phyloP scores from a whole-genome alignment of 2,888 invertebrate genomes.

The Acronicta aceris region DNA sequence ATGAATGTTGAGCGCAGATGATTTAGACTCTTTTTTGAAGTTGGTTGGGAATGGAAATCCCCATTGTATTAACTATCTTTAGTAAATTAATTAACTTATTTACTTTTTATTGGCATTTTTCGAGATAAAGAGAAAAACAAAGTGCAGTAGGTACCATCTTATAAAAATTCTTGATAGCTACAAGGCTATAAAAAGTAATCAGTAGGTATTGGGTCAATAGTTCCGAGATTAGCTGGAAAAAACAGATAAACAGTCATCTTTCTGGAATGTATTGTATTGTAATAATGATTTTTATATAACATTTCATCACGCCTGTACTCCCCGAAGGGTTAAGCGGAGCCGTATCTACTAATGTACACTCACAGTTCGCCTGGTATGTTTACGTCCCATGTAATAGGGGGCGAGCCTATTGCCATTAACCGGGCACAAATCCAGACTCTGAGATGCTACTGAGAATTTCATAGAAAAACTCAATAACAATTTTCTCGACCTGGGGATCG shows the following conservation, averaged over 20 bases:
- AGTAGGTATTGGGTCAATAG: slow-evolving; percentile 8
- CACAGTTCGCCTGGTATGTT: too few relatives aligned
- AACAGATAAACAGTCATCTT: slow-evolving; percentile 2
- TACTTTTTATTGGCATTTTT: background rate
- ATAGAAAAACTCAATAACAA: too few relatives aligned
- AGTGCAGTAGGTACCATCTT: background rate
- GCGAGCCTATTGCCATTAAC: too few relatives aligned
- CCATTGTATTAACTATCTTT: background rate
- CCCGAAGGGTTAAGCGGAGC: too few relatives aligned
- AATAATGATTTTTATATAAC: background rate
- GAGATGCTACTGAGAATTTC: too few relatives aligned
- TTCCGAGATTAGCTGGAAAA: slow-evolving; percentile 1
- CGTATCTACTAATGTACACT: too few relatives aligned
- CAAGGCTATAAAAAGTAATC: slow-evolving; percentile 2
- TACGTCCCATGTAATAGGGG: too few relatives aligned
- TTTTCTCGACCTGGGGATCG: too few relatives aligned
- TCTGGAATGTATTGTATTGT: slow-evolving; percentile 1
- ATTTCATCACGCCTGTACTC: too few relatives aligned
- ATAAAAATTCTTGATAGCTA: background rate
- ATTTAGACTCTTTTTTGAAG: too few relatives aligned
- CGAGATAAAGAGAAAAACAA: background rate
- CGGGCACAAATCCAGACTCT: too few relatives aligned
- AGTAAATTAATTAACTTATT: background rate
- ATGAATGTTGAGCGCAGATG: too few relatives aligned
- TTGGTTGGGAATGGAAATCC: background rate